A percentile compares a stretch with the other conserved stretches of the same genome.
Evolutionary conservation across 2,797 vertebrate species (phyloP).

Genomic region (Botia almorhae): DNA sequence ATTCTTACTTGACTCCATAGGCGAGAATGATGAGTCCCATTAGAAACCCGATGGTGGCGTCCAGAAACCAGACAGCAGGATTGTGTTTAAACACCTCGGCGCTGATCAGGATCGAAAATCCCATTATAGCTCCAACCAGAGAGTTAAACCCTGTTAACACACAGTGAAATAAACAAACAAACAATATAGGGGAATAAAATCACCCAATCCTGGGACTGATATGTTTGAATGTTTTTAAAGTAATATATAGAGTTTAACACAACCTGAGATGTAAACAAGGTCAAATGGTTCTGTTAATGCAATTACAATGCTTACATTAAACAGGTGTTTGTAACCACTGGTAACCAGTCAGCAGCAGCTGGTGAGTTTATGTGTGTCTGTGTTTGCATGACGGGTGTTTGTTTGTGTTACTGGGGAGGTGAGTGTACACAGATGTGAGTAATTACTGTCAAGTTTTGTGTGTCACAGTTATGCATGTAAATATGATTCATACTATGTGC

Average conservation of each 20-base stretch:
- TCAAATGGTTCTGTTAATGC: no score
- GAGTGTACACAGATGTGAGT: background rate
- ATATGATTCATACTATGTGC: no score
- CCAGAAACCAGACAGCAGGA: conserved; percentile 92
- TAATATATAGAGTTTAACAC: no score
- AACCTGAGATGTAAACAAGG: no score
- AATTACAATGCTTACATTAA: no score
- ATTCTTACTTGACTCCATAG: conserved; percentile 92
- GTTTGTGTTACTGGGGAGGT: background rate
- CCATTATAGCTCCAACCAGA: conserved; percentile 94
- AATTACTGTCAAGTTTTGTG: background rate
- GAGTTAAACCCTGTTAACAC: conserved; percentile 90
- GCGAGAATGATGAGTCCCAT: conserved; percentile 94
- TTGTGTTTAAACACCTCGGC: conserved; percentile 95
- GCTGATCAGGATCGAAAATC: conserved; percentile 96
- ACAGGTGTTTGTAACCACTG: no score
- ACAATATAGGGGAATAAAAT: no score
- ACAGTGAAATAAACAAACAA: background rate
- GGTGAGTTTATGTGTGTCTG: background rate
- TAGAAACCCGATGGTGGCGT: conserved; percentile 90
- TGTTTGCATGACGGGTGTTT: conserved; percentile 6
- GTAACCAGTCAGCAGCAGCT: no score
- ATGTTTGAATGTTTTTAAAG: no score
- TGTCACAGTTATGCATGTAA: background rate
- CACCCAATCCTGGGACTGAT: no score